phyloP scores from a whole-genome alignment of 2,888 invertebrate genomes.

The Eristalis arbustorum region DNA sequence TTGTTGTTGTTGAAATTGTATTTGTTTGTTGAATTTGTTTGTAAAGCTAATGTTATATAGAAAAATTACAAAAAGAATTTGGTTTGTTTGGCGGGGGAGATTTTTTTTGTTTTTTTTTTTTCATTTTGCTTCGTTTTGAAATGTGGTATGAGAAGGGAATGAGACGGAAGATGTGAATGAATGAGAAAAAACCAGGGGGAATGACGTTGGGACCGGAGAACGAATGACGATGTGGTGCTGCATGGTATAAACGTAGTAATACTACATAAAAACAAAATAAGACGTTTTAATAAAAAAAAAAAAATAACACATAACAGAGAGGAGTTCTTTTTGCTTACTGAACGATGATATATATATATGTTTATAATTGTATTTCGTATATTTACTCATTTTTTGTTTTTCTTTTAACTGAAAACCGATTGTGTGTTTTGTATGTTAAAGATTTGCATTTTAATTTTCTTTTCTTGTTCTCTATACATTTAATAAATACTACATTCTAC shows the following conservation, averaged over 20 bases:
- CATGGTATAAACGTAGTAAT: conserved; percentile 32
- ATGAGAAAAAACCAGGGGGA: conserved; percentile 31
- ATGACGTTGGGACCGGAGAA: not conserved
- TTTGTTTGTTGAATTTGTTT: conserved; percentile 31
- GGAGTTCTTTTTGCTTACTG: conserved; percentile 57
- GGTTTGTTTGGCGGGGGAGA: conserved; percentile 62
- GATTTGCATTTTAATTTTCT: conserved; percentile 35
- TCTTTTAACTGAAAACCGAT: conserved; percentile 70
- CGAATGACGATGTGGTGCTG: conserved; percentile 31
- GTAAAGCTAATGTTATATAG: conserved; percentile 70
- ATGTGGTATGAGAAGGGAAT: not conserved
- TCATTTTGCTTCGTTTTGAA: conserved; percentile 11
- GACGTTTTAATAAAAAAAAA: conserved; percentile 18
- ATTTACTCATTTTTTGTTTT: conserved; percentile 32
- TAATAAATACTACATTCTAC: conserved; percentile 73
- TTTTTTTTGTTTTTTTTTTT: conserved; percentile 37
- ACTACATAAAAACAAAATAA: conserved; percentile 40
- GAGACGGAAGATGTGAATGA: not conserved
- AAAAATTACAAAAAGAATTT: conserved; percentile 71
- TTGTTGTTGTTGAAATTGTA: conserved; percentile 19
- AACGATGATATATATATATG: conserved; percentile 51
- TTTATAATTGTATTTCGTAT: conserved; percentile 31
- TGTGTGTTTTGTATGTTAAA: conserved; percentile 34
- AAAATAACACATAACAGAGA: conserved; percentile 69
- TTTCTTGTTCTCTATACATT: conserved; percentile 65